Evolutionary conservation across 2,888 invertebrate species (phyloP).

Genomic region (Pristionchus japonicus): DNA sequence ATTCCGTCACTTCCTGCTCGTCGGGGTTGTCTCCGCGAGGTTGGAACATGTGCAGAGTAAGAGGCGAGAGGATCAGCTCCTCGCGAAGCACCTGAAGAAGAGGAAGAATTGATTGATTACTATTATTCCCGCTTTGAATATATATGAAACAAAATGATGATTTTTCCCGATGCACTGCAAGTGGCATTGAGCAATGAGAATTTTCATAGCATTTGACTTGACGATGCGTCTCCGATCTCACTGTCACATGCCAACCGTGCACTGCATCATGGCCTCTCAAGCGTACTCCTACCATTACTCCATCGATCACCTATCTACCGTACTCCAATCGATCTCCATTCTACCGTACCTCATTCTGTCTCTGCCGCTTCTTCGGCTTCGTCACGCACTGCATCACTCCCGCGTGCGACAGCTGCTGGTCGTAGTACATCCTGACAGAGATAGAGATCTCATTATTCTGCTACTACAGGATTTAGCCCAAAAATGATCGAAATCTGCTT

Average conservation of each 20-base stretch:
- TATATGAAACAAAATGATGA: neutral
- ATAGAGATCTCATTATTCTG: too few relatives aligned
- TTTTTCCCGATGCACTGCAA: neutral
- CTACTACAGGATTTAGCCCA: too few relatives aligned
- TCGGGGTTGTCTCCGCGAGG: conserved; percentile 80
- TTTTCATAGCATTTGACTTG: neutral
- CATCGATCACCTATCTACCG: neutral
- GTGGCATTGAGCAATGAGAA: neutral
- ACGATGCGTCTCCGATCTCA: neutral
- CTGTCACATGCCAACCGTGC: neutral
- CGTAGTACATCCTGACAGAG: conserved; percentile 89
- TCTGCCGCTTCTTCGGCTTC: conserved; percentile 68
- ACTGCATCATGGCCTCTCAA: neutral
- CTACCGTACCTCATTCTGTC: conserved; percentile 80
- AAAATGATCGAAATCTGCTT: too few relatives aligned
- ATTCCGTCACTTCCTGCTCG: conserved; percentile 72
- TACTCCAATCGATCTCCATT: neutral
- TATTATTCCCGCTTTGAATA: neutral
- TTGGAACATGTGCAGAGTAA: conserved; percentile 92
- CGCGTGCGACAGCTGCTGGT: conserved; percentile 85
- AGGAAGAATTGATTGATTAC: neutral
- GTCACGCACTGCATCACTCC: conserved; percentile 92
- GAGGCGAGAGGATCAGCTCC: conserved; percentile 94
- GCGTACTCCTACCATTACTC: too few relatives aligned
- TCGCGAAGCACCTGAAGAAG: conserved; percentile 83